These are phyloP conservation scores for Conus canariensis DNA, from an alignment of 2,888 invertebrate genomes.

Conservation along the genomic window DNA sequence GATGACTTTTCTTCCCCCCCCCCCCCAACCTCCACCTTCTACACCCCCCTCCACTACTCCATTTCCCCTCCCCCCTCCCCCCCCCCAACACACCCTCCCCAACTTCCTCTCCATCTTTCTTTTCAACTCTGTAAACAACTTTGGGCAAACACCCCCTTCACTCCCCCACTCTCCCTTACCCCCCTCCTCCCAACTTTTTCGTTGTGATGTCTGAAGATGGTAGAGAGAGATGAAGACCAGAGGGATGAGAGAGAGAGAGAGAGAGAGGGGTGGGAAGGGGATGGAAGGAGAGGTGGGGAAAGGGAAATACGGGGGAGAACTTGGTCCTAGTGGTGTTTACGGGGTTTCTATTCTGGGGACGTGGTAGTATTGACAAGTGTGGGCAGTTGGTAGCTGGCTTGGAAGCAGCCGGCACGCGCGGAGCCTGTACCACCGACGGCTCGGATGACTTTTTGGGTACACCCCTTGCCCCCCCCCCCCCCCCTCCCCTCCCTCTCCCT, in stretches of 20 bases:
- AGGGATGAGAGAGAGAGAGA: neutral
- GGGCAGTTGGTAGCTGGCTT: slow-evolving; percentile 12
- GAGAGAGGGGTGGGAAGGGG: neutral
- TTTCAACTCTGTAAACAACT: slow-evolving; percentile 24
- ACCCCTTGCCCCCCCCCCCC: neutral
- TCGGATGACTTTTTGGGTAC: too few species aligned
- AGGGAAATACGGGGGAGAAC: neutral
- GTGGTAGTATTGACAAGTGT: slow-evolving; percentile 24
- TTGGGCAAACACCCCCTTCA: slow-evolving; percentile 11
- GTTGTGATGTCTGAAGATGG: neutral
- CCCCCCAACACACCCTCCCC: neutral
- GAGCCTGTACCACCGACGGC: too few species aligned
- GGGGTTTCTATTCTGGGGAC: slow-evolving; percentile 18
- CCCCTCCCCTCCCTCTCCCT: neutral
- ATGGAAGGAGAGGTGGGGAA: neutral
- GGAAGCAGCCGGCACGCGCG: neutral
- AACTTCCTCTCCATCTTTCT: neutral
- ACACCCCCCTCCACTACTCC: neutral
- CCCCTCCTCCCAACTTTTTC: neutral
- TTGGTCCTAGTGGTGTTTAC: slow-evolving; percentile 24
- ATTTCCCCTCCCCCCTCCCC: neutral
- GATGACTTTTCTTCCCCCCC: neutral
- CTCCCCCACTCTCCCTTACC: neutral
- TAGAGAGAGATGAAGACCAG: neutral
- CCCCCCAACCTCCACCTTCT: neutral